These are phyloP conservation scores for Brachionus calyciflorus DNA, from an alignment of 1,140 invertebrate species.

Conservation along the genomic window DNA sequence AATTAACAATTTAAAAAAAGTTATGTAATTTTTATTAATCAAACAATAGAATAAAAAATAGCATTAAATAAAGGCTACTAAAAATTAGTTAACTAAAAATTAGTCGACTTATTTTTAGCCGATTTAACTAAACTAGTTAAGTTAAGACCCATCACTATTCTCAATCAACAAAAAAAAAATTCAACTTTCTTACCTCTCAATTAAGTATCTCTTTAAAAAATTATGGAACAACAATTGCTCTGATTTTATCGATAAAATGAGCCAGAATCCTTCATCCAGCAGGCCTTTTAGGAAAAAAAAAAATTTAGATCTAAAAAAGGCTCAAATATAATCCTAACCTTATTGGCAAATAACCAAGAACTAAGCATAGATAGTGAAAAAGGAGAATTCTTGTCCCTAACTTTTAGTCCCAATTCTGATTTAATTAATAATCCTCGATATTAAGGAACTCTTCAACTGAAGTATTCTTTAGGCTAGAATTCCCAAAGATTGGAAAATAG, in stretches of 20 bases:
- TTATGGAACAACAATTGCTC: not conserved
- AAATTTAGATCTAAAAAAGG: not conserved
- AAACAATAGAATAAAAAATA: not conserved
- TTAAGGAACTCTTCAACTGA: no score
- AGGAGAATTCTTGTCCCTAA: not conserved
- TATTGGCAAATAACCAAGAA: not conserved
- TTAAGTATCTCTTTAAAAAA: not conserved
- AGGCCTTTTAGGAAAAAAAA: not conserved
- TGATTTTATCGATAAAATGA: not conserved
- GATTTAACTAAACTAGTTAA: no score
- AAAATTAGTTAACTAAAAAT: no score
- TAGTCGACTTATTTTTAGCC: no score
- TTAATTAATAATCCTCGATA: not conserved
- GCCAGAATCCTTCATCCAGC: not conserved
- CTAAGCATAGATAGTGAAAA: not conserved
- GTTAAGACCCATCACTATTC: no score
- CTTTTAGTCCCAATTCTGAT: not conserved
- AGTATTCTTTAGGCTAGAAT: not conserved
- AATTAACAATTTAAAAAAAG: not conserved
- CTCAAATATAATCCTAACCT: not conserved
- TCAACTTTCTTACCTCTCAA: not conserved
- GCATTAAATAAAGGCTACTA: slow-evolving; percentile 6
- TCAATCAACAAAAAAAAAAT: not conserved
- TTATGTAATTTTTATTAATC: not conserved
- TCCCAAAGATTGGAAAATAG: not conserved